Percentiles rank a stretch among this genome's conserved stretches.
Conservation (phyloP, 1,140 invertebrate species). For the Cydia splendana region DNA sequence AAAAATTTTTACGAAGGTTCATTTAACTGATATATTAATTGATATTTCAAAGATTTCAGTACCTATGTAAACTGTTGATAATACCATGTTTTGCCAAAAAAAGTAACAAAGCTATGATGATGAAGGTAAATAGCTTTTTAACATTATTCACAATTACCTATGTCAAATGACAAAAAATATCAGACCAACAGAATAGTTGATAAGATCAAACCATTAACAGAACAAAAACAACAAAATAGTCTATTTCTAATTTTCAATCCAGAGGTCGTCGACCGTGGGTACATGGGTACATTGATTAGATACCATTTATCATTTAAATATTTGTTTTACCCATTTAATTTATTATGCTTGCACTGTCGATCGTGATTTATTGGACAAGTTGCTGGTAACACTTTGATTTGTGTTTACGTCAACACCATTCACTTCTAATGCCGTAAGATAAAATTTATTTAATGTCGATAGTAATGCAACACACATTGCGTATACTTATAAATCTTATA, state of each 20-base stretch:
- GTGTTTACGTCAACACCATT: slow-evolving; percentile 11
- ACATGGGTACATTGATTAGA: slow-evolving; percentile 20
- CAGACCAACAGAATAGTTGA: too few species aligned
- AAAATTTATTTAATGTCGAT: not conserved
- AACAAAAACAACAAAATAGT: not conserved
- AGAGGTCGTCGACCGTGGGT: slow-evolving; percentile 12
- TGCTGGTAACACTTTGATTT: slow-evolving; percentile 2
- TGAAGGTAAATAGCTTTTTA: too few species aligned
- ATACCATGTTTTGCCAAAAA: too few species aligned
- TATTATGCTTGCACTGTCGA: not conserved
- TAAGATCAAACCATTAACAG: too few species aligned
- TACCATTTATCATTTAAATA: slow-evolving; percentile 23
- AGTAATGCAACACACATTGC: not conserved
- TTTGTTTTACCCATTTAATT: slow-evolving; percentile 24
- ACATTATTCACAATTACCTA: too few species aligned
- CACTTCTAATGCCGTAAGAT: slow-evolving; percentile 9
- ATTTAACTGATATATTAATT: too few species aligned
- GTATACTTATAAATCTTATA: too few species aligned
- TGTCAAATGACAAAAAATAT: too few species aligned
- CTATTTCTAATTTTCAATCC: not conserved
- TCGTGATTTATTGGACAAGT: slow-evolving; percentile 22
- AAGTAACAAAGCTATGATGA: too few species aligned
- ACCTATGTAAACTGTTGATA: too few species aligned
- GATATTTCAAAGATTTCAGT: too few species aligned
- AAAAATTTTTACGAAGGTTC: too few species aligned